These are phyloP conservation scores for Sigmodon hispidus DNA, from an alignment of 2,113 vertebrate species.

Conservation along the genomic window DNA sequence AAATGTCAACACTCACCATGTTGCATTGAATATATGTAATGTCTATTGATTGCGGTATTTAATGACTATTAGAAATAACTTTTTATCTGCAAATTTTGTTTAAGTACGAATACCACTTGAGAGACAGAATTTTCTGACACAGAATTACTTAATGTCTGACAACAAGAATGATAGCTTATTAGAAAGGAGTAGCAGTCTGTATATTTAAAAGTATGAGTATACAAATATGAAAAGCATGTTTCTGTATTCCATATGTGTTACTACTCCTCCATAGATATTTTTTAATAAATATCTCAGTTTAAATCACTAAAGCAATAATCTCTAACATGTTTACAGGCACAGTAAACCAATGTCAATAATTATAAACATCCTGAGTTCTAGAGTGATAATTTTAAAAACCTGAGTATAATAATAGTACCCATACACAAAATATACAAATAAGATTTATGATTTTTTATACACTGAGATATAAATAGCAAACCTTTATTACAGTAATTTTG, in stretches of 20 bases:
- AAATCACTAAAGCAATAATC: neutral
- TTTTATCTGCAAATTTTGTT: neutral
- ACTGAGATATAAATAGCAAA: neutral
- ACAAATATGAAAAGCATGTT: neutral
- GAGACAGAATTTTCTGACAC: rapidly evolving
- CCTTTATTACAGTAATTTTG: neutral
- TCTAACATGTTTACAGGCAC: neutral
- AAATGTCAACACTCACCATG: neutral
- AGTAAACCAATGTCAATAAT: conserved; percentile 33
- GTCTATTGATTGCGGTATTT: neutral
- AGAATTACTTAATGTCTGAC: rapidly evolving
- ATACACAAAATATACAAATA: conserved; percentile 32
- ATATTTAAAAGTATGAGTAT: neutral
- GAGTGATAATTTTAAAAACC: conserved; percentile 13
- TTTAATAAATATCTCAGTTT: neutral
- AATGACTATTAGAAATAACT: neutral
- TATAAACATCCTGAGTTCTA: neutral
- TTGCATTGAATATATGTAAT: neutral
- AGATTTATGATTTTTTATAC: neutral
- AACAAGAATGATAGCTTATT: neutral
- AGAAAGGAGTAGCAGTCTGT: neutral
- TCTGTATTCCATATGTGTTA: neutral
- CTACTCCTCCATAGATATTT: neutral
- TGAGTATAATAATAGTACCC: neutral
- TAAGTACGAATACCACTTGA: neutral